Conservation (phyloP, 1,140 invertebrate species). For the Drosophila chauvacae region DNA sequence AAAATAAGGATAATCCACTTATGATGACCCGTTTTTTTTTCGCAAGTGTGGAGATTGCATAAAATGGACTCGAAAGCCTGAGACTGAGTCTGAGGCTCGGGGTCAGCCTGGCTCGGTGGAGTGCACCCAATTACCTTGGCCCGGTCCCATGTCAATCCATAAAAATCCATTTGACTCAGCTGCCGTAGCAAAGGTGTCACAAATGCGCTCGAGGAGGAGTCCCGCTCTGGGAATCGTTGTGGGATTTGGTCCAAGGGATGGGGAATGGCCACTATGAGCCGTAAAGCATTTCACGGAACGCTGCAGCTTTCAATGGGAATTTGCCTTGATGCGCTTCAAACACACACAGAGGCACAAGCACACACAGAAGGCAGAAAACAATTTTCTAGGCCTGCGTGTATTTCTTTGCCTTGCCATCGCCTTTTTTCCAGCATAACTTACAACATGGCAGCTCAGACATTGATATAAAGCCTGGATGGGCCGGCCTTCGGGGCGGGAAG, state of each 20-base stretch:
- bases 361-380: slow-evolving; percentile 54
- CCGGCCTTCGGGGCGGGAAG: slow-evolving; percentile 2
- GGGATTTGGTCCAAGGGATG: neutral
- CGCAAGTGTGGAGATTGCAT: slow-evolving; percentile 34
- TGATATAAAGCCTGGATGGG: slow-evolving; percentile 67
- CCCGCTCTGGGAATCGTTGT: slow-evolving; percentile 3
- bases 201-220: slow-evolving; percentile 73
- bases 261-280: slow-evolving; percentile 30
- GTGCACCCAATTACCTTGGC: slow-evolving; percentile 77
- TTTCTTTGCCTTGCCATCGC: slow-evolving; percentile 33
- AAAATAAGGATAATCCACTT: slow-evolving; percentile 8
- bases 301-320: slow-evolving; percentile 81
- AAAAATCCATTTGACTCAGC: slow-evolving; percentile 76
- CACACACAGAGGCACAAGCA: slow-evolving; percentile 7
- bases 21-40: neutral
- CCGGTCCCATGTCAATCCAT: slow-evolving; percentile 74
- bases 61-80: slow-evolving; percentile 23
- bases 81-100: neutral
- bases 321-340: slow-evolving; percentile 63
- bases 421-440: slow-evolving; percentile 72
- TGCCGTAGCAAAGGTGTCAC: slow-evolving; percentile 68
- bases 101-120: slow-evolving; percentile 37
- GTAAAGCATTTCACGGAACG: slow-evolving; percentile 83
- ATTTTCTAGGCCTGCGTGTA: slow-evolving; percentile 68
- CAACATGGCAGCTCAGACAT: slow-evolving; percentile 79